Evolutionary conservation across 2,888 invertebrate genomes (phyloP).

Genomic region (Agriotes lineatus): DNA sequence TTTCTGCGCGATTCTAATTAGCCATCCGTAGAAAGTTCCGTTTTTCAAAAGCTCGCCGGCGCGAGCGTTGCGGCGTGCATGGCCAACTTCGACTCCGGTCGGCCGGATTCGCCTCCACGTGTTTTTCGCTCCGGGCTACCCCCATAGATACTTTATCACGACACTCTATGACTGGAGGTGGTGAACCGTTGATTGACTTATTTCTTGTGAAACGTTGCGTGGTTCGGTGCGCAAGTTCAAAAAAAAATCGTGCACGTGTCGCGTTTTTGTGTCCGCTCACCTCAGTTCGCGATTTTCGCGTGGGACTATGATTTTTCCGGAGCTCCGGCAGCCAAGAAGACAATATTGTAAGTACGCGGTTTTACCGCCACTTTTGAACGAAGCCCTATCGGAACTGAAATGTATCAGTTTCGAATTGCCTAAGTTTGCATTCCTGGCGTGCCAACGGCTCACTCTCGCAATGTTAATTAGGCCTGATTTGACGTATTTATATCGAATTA

Average conservation of each 20-base stretch:
- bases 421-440: constrained; percentile 1
- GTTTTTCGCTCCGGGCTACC: constrained; percentile 54
- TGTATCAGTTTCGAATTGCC: constrained; percentile 8
- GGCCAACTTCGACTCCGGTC: constrained; percentile 42
- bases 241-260: constrained; percentile 20
- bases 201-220: constrained; percentile 44
- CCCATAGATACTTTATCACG: constrained; percentile 52
- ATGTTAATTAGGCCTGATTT: constrained; percentile 4
- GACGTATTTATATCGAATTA: constrained; percentile 14
- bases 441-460: not conserved
- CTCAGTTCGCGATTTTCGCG: not conserved
- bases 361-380: not conserved
- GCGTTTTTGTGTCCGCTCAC: constrained; percentile 3
- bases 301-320: not conserved
- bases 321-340: not conserved
- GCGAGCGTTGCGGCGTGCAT: constrained; percentile 22
- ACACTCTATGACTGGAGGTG: constrained; percentile 56
- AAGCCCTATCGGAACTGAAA: not conserved
- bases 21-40: not conserved
- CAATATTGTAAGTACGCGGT: constrained; percentile 5
- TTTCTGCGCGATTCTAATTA: not conserved
- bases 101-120: constrained; percentile 53
- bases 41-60: not conserved
- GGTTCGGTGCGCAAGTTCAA: constrained; percentile 23
- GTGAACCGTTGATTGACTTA: constrained; percentile 56